These are phyloP conservation scores for Bacillus rossius DNA, from an alignment of 1,140 invertebrate genomes.

Conservation along the genomic window DNA sequence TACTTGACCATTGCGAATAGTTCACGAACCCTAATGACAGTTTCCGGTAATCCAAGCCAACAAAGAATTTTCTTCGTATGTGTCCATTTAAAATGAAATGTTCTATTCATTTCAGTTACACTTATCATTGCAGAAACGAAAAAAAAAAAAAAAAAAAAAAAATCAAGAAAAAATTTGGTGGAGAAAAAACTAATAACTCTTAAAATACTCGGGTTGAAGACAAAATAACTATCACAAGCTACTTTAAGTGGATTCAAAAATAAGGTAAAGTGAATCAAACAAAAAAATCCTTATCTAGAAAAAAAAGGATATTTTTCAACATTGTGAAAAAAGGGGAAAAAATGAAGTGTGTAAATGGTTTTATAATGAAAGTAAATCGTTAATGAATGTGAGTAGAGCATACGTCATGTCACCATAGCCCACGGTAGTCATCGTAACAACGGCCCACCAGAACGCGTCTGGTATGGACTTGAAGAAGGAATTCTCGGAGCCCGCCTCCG, in stretches of 20 bases:
- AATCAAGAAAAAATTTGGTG: not conserved
- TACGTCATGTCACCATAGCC: constrained; percentile 99
- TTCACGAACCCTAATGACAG: constrained; percentile 27
- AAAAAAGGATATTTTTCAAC: not conserved
- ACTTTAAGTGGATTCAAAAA: not conserved
- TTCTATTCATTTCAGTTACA: constrained; percentile 4
- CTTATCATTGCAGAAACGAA: not conserved
- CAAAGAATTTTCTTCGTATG: constrained; percentile 23
- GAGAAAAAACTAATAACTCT: too few species aligned
- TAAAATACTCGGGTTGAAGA: too few species aligned
- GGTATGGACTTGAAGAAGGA: constrained; percentile 98
- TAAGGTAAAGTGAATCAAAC: not conserved
- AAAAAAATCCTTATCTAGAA: too few species aligned
- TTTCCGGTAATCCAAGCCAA: not conserved
- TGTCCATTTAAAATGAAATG: not conserved
- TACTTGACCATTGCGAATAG: constrained; percentile 29
- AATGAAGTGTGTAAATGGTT: not conserved
- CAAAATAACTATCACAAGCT: constrained; percentile 10
- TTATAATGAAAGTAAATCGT: constrained; percentile 47
- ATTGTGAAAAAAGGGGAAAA: too few species aligned
- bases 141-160: constrained; percentile 1
- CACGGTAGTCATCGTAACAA: constrained; percentile 91
- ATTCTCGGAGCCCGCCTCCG: constrained; percentile 92
- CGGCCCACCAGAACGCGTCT: constrained; percentile 94
- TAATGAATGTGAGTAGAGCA: constrained; percentile 68